A percentile compares a stretch with the other conserved stretches of the same genome.
phyloP scores from a whole-genome alignment of 2,888 invertebrate genomes.

The Caenorhabditis virilis region DNA sequence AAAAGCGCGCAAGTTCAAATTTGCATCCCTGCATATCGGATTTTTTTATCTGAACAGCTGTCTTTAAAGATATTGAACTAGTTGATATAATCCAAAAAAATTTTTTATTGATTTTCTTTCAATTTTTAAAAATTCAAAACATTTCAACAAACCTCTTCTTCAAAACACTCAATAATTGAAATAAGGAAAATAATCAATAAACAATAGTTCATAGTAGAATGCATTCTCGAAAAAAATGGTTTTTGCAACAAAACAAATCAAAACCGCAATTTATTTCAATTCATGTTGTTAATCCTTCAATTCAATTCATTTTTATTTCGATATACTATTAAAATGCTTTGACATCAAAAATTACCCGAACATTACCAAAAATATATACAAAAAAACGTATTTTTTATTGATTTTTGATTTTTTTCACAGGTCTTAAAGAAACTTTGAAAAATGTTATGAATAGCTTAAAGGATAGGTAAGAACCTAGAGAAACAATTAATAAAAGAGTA shows the following conservation, averaged over 20 bases:
- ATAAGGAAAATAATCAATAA: background rate
- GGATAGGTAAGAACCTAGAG: background rate
- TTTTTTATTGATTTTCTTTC: too few species aligned
- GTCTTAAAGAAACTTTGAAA: conserved; percentile 1
- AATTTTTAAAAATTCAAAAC: background rate
- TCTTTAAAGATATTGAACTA: too few species aligned
- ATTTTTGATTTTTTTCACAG: conserved; percentile 1
- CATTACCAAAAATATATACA: too few species aligned
- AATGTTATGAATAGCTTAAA: background rate
- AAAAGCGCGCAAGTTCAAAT: too few species aligned
- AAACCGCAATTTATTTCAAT: too few species aligned
- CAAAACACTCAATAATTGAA: background rate
- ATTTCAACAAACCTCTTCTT: background rate
- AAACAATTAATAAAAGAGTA: too few species aligned
- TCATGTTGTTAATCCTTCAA: background rate
- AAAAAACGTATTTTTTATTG: background rate
- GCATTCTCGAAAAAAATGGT: background rate
- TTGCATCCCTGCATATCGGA: too few species aligned
- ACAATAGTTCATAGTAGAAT: background rate
- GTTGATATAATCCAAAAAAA: too few species aligned
- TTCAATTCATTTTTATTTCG: background rate
- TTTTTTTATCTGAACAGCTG: too few species aligned
- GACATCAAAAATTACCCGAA: too few species aligned
- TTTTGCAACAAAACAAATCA: too few species aligned
- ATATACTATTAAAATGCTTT: too few species aligned